phyloP scores from a whole-genome alignment of 1,140 invertebrate species.

The Drosophila lacteicornis region DNA sequence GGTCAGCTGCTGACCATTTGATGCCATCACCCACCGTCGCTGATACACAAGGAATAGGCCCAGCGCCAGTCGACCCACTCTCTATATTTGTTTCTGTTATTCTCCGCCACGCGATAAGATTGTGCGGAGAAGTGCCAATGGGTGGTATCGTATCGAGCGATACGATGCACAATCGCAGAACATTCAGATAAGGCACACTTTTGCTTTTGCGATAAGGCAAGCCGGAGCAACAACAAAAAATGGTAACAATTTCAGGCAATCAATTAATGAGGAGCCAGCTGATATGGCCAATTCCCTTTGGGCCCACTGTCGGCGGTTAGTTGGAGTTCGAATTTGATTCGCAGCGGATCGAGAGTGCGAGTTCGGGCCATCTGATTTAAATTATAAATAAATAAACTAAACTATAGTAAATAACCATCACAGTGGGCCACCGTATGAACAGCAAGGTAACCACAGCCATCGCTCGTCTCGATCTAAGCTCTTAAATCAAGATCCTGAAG shows the following conservation, averaged over 20 bases:
- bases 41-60: conserved; percentile 7
- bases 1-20: conserved; percentile 36
- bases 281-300: conserved; percentile 54
- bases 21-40: conserved; percentile 1
- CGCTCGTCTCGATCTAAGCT: neutral
- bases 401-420: conserved; percentile 11
- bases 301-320: conserved; percentile 60
- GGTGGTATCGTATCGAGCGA: conserved; percentile 35
- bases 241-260: conserved; percentile 66
- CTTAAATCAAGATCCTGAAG: conserved; percentile 64
- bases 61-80: neutral
- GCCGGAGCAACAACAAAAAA: conserved; percentile 16
- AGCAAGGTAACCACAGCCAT: conserved; percentile 33
- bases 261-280: conserved; percentile 71
- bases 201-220: conserved; percentile 55
- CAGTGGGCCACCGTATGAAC: conserved; percentile 33
- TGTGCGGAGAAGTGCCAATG: conserved; percentile 46
- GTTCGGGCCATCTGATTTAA: conserved; percentile 23
- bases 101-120: conserved; percentile 37
- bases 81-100: conserved; percentile 23
- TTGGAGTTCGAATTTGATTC: conserved; percentile 74
- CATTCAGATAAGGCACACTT: conserved; percentile 60
- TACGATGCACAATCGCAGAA: conserved; percentile 39
- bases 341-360: conserved; percentile 68
- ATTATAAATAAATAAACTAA: conserved; percentile 1